Evolutionary conservation across 1,140 invertebrate species (phyloP).

Genomic region (Pteromalus puparum): DNA sequence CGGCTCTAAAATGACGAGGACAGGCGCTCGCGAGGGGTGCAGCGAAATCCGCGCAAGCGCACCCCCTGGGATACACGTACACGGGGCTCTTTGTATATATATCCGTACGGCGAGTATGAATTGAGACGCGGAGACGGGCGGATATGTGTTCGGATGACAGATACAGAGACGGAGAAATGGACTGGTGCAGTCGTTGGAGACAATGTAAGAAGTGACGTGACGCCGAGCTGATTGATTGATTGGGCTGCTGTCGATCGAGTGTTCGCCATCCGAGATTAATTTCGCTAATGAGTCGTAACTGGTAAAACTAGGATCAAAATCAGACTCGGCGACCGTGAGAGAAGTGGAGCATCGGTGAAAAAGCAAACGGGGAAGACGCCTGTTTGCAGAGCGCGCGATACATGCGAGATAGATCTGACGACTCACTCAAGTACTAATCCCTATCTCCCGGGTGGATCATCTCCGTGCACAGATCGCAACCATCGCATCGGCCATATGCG

Average conservation of each 20-base stretch:
- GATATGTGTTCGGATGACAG: constrained; percentile 32
- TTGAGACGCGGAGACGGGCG: constrained; percentile 21
- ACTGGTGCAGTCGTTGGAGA: background rate
- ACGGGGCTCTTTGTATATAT: background rate
- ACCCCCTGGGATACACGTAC: constrained; percentile 36
- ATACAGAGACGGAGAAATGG: background rate
- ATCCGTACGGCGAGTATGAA: background rate
- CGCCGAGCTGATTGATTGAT: constrained; percentile 3
- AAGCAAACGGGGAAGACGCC: constrained; percentile 43
- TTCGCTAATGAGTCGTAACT: too few relatives aligned
- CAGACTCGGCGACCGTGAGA: background rate
- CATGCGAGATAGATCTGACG: constrained; percentile 69
- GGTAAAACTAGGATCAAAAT: background rate
- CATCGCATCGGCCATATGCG: background rate
- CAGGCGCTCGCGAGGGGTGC: constrained; percentile 52
- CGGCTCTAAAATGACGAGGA: constrained; percentile 31
- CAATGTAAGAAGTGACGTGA: constrained; percentile 13
- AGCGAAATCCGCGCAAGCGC: constrained; percentile 37
- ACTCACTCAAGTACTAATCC: constrained; percentile 71
- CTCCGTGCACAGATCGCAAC: constrained; percentile 20
- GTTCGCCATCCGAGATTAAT: too few relatives aligned
- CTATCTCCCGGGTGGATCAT: constrained; percentile 62
- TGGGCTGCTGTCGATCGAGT: background rate
- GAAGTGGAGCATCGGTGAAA: background rate
- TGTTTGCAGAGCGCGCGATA: constrained; percentile 72